Percentiles rank a stretch among this genome's conserved stretches.
Conservation (phyloP, 2,888 invertebrate genomes). For the Eupithecia exiguata region DNA sequence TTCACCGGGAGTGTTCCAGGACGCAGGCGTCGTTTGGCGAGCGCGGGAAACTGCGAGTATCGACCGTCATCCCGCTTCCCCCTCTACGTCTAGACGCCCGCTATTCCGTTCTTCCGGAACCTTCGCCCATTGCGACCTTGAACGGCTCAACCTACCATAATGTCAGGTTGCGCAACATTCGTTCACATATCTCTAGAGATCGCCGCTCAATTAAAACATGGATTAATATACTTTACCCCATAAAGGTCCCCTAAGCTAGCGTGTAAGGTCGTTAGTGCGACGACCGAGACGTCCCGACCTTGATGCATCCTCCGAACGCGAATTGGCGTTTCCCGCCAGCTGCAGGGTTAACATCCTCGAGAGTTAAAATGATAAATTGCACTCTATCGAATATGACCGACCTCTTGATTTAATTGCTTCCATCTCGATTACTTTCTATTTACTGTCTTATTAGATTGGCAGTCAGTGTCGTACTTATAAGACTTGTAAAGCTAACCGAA, state of each 20-base stretch:
- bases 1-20: conserved; percentile 60
- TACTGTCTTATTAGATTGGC: conserved; percentile 43
- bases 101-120: conserved; percentile 79
- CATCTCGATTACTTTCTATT: conserved; percentile 38
- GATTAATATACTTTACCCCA: conserved; percentile 50
- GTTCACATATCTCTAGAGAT: conserved; percentile 56
- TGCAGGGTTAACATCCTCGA: conserved; percentile 68
- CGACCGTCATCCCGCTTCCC: conserved; percentile 74
- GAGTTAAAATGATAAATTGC: conserved; percentile 53
- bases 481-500: conserved; percentile 22
- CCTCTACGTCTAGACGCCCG: conserved; percentile 81
- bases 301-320: conserved; percentile 69
- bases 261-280: conserved; percentile 66
- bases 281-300: conserved; percentile 75
- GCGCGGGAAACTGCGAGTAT: conserved; percentile 83
- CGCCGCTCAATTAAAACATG: conserved; percentile 61
- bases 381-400: conserved; percentile 41
- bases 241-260: conserved; percentile 51
- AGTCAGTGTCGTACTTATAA: conserved; percentile 34
- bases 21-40: conserved; percentile 76
- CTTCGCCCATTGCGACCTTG: conserved; percentile 80
- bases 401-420: conserved; percentile 38
- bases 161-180: conserved; percentile 72
- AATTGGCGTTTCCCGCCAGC: conserved; percentile 62
- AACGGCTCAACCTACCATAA: conserved; percentile 82